Percentiles rank a stretch among this genome's conserved stretches.
Conservation (phyloP, 2,888 invertebrate genomes). For the Diarsia mendica region DNA sequence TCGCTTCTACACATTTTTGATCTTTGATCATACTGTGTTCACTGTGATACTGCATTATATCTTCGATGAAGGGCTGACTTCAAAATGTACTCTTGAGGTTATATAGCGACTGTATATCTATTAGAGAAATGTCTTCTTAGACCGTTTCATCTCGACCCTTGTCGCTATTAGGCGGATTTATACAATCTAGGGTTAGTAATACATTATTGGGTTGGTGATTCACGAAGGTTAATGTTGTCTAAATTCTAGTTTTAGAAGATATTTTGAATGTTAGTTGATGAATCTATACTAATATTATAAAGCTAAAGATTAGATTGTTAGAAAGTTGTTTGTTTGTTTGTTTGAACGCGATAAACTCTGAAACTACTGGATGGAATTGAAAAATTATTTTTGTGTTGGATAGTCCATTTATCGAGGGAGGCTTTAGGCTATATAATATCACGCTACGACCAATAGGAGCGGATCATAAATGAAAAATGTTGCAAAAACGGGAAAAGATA, state of each 20-base stretch:
- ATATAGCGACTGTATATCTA: slow-evolving; percentile 32
- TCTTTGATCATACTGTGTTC: slow-evolving; percentile 16
- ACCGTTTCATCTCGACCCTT: slow-evolving; percentile 47
- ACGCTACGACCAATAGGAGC: too few species aligned
- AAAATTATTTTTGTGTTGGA: too few species aligned
- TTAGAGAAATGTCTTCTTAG: slow-evolving; percentile 48
- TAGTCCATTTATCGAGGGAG: too few species aligned
- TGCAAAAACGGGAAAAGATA: too few species aligned
- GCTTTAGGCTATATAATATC: too few species aligned
- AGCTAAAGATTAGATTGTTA: too few species aligned
- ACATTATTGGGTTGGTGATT: slow-evolving; percentile 37
- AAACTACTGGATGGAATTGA: too few species aligned
- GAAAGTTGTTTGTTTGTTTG: too few species aligned
- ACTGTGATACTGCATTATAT: slow-evolving; percentile 23
- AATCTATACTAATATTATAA: too few species aligned
- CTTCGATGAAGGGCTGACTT: slow-evolving; percentile 36
- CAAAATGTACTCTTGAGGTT: slow-evolving; percentile 40
- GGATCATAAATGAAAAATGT: too few species aligned
- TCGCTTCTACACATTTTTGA: slow-evolving; percentile 1
- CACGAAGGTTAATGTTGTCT: slow-evolving; percentile 19
- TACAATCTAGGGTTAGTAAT: slow-evolving; percentile 48
- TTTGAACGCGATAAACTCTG: too few species aligned
- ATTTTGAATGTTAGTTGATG: not conserved
- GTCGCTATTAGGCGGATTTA: slow-evolving; percentile 50
- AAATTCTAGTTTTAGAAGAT: slow-evolving; percentile 7